Evolutionary conservation across 2,888 invertebrate genomes (phyloP), one percentile per base, ranked within the genome.

Genomic region (Lasioglossum lativentre): DNA sequence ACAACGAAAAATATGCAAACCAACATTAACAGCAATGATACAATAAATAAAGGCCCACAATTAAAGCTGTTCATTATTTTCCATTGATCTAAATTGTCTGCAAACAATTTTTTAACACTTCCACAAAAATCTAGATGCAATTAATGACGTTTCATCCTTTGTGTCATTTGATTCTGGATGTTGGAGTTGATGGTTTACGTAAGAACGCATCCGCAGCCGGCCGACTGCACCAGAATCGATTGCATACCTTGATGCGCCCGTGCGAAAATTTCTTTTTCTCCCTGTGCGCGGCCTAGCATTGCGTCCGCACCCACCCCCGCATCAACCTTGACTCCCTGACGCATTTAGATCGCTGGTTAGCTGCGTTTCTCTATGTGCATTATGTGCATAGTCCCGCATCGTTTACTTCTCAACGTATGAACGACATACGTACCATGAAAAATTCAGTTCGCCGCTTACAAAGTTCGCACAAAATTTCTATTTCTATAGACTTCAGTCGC

Each of bases 311-410:
- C 45, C 72, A 56, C 77, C 66, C 40, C 52, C 30, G 74, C 66
- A 40, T n/a, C 56, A 82, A 78, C 84, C 83, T 84, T 84, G 84
- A 84, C 83, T 83, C 56, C 76, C 66, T 76, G 76, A 68, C 42
- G 30, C 71, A 70, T 71, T 74, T 80, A 80, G 70, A 73, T 80
- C 56, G 74, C 71, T 38, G 75, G 81, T 59, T 82, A 82, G 80
- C 70, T 68, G 59, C 77, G 52, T 82, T 79, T 19, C 71, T 38
- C 73, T 52, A 80, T 19, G 19, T 30, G 63, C 63, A 63, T 16
- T 56, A 63, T 30, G 63, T 63, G 63, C 63, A 63, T 63, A 63
- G 63, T 16, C 5, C 19, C 30, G 63, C 16, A 16, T 63, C 63
- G 63, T 63, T 63, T 63, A 30, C 30, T 19, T 30, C 30, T 19